These are phyloP conservation scores for Tapirus indicus DNA, from an alignment of 2,797 vertebrate species.

Conservation along the genomic window DNA sequence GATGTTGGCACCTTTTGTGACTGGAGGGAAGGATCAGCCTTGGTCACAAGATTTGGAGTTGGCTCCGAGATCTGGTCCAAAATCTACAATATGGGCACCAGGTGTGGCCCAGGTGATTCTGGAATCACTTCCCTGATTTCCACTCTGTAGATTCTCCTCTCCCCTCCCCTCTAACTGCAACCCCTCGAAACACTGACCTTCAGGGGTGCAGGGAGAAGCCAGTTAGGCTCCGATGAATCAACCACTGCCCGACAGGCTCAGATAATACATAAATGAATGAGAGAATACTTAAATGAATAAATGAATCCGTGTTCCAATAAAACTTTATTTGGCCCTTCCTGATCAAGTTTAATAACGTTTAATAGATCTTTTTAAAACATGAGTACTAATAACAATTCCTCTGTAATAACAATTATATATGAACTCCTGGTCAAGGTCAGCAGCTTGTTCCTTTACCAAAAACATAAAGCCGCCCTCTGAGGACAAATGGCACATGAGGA, in stretches of 20 bases:
- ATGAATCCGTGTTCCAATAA: conserved; percentile 66
- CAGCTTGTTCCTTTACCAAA: conserved; percentile 67
- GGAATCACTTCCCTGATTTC: background rate
- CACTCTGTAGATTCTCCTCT: background rate
- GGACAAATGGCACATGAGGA: conserved; percentile 64
- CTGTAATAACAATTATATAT: conserved; percentile 27
- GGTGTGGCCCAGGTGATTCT: background rate
- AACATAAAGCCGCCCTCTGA: conserved; percentile 30
- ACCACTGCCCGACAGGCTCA: background rate
- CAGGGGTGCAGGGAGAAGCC: background rate
- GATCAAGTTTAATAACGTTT: conserved; percentile 77
- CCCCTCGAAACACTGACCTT: background rate
- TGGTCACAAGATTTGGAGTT: background rate
- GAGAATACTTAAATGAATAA: background rate
- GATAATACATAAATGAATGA: background rate
- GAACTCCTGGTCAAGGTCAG: conserved; percentile 68
- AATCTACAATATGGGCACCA: background rate
- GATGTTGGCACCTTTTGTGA: background rate
- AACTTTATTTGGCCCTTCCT: conserved; percentile 81
- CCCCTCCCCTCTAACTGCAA: background rate
- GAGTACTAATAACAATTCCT: conserved; percentile 73
- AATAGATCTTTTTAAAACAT: conserved; percentile 72
- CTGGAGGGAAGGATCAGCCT: background rate
- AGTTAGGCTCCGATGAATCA: fast-evolving
- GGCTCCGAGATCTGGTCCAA: background rate